Evolutionary conservation across 2,888 invertebrate species (phyloP), one percentile per base, ranked within the genome.

Genomic region (Papilio protenor): DNA sequence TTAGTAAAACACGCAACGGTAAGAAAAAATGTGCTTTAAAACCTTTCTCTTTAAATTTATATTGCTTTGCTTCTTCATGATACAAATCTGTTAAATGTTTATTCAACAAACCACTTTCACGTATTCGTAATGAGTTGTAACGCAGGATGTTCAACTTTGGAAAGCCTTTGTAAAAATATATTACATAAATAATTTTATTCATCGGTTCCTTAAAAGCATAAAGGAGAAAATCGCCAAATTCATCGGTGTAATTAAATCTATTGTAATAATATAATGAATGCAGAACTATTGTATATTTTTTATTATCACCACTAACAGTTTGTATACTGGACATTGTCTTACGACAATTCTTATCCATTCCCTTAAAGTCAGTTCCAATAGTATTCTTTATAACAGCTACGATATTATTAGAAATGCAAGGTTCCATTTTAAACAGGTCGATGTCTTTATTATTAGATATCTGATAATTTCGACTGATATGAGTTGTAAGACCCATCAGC

Each of bases 381-480:
- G 61, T 87, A 86, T 8, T 80, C 82, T 64, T 78, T 84, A 77
- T n/a, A 81, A 82, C 2, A 3, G 73, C 77, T 18, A 75, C 74
- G 33, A 91, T 80, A 1, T 81, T 81, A 0, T 21, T 1, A 81
- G 89, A 87, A 4, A 92, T 59, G 57, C 93, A 93, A 1, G 91
- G 87, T 45, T 86, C 81, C 21, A 90, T 66, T 5, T 87, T 77
- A 59, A 83, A 86, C 1, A 80, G 71, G 0, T 16, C 2, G 4
- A 92, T 77, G 71, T 86, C 84, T 4, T 83, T 80, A 14, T 83
- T 79, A 1, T 82, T 83, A 0, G 85, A 82, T 55, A 91, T 84
- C 81, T 92, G 92, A 75, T 89, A 87, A 18, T 85, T 83, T 11
- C 79, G 76, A 2, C 79, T 78, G 0, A 89, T 88, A 52, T 89